Conservation (phyloP, 2,797 vertebrate species). For the Hafferia zeledoni region DNA sequence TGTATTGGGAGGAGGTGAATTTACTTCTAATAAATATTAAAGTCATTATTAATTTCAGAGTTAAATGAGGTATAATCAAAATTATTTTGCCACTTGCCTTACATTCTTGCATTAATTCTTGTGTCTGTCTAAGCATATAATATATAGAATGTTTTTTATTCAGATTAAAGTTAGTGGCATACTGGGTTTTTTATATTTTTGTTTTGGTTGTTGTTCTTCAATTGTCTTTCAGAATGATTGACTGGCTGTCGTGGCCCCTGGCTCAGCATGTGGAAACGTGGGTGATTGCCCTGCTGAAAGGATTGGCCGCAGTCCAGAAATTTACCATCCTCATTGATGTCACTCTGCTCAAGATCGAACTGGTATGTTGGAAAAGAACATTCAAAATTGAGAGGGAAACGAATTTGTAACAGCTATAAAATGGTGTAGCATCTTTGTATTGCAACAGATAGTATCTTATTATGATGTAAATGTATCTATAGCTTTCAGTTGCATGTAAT, state of each 20-base stretch:
- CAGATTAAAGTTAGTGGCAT: background rate
- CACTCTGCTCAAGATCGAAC: constrained; percentile 95
- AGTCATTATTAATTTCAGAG: background rate
- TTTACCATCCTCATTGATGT: constrained; percentile 99
- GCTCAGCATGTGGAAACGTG: constrained; percentile 97
- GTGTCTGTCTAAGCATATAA: background rate
- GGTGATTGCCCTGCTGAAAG: constrained; percentile 95
- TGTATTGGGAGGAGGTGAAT: rapidly evolving
- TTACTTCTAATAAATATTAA: background rate
- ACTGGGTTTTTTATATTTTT: rapidly evolving
- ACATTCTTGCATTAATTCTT: background rate
- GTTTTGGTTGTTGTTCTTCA: background rate
- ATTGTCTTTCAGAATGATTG: constrained; percentile 90
- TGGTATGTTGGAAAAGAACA: constrained; percentile 81
- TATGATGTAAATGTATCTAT: background rate
- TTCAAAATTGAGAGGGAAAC: background rate
- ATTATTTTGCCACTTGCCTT: background rate
- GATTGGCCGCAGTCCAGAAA: constrained; percentile 96
- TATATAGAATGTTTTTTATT: background rate
- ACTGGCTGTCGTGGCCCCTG: constrained; percentile 98
- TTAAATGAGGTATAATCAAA: background rate
- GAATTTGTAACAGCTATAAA: background rate
- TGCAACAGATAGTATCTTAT: background rate
- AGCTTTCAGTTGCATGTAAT: background rate
- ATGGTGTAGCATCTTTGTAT: background rate